A percentile compares a stretch with the other conserved stretches of the same genome.
These are phyloP conservation scores for Tympanoctomys barrerae DNA, from an alignment of 2,797 vertebrate genomes.

Conservation along the genomic window DNA sequence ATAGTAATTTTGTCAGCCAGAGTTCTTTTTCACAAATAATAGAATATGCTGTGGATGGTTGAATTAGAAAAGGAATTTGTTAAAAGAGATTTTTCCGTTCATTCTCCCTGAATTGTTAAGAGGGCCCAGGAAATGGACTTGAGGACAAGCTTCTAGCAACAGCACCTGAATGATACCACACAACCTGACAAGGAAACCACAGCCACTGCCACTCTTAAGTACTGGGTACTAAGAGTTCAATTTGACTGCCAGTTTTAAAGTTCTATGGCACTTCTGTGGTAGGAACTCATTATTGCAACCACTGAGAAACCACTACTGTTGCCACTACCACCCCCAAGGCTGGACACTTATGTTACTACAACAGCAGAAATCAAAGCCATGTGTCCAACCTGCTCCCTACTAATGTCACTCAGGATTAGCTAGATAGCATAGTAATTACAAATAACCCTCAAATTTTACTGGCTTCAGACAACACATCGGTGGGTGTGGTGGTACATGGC, in stretches of 20 bases:
- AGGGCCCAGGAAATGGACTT: constrained; percentile 18
- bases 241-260: constrained; percentile 37
- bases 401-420: background rate
- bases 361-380: constrained; percentile 55
- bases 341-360: constrained; percentile 34
- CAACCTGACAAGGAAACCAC: constrained; percentile 60
- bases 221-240: constrained; percentile 37
- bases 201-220: constrained; percentile 25
- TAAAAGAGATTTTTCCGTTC: constrained; percentile 65
- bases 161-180: constrained; percentile 52
- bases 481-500: background rate
- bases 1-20: constrained; percentile 70
- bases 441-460: constrained; percentile 15
- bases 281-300: constrained; percentile 57
- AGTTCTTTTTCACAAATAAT: constrained; percentile 72
- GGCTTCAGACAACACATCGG: constrained; percentile 40
- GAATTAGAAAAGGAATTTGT: constrained; percentile 62
- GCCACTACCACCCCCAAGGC: background rate
- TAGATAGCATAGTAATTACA: background rate
- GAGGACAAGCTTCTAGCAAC: constrained; percentile 60
- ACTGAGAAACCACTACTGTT: background rate
- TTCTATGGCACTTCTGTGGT: constrained; percentile 28
- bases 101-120: constrained; percentile 4
- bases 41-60: constrained; percentile 50
- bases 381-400: constrained; percentile 28